Conservation (phyloP, 2,113 vertebrate species). For the Candoia aspera region DNA sequence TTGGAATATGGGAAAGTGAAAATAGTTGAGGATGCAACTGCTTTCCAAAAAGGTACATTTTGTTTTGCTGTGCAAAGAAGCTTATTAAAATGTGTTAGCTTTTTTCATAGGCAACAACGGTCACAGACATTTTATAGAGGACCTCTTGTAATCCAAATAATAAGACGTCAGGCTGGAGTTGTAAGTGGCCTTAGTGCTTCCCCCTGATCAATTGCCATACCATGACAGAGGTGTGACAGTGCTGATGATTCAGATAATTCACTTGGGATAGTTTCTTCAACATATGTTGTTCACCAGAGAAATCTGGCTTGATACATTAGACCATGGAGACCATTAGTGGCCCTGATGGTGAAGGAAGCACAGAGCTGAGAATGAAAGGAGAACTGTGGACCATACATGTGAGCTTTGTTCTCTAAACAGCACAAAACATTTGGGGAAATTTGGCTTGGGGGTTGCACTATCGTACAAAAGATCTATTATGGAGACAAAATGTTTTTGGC, state of each 20-base stretch:
- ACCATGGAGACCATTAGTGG: neutral
- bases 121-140: slow-evolving; percentile 6
- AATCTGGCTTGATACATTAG: slow-evolving; percentile 36
- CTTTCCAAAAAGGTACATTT: neutral
- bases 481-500: slow-evolving; percentile 20
- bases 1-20: neutral
- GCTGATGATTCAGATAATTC: slow-evolving; percentile 34
- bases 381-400: accelerated
- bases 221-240: slow-evolving; percentile 22
- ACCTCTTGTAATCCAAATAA: neutral
- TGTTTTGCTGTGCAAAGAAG: neutral
- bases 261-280: slow-evolving; percentile 40
- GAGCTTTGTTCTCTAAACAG: slow-evolving; percentile 22
- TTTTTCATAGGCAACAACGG: neutral
- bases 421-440: neutral
- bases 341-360: slow-evolving; percentile 18
- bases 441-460: slow-evolving; percentile 13
- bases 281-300: slow-evolving; percentile 58
- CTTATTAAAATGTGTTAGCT: neutral
- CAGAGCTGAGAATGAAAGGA: slow-evolving; percentile 10
- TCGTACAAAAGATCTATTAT: slow-evolving; percentile 1
- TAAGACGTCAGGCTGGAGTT: slow-evolving; percentile 9
- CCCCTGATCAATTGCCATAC: slow-evolving; percentile 21
- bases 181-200: neutral
- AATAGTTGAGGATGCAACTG: slow-evolving; percentile 13